Evolutionary conservation across 2,888 invertebrate genomes (phyloP).

Genomic region (Blera fallax): DNA sequence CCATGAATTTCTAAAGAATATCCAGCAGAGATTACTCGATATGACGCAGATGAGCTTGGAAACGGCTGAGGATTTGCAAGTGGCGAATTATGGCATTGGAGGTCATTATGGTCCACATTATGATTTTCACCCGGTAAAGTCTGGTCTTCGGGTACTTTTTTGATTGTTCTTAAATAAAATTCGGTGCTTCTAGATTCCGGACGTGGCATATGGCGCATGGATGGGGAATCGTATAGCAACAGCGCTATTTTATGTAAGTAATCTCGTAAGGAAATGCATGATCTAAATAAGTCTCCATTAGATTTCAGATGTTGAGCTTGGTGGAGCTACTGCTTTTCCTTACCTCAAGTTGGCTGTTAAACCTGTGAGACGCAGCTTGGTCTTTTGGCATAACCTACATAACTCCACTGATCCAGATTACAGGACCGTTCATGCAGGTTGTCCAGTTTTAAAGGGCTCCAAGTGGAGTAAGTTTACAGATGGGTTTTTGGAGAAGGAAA

Average conservation of each 20-base stretch:
- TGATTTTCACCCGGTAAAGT: slow-evolving; percentile 80
- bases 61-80: slow-evolving; percentile 85
- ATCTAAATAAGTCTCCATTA: slow-evolving; percentile 75
- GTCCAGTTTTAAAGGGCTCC: slow-evolving; percentile 94
- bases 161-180: not conserved
- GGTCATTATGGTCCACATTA: slow-evolving; percentile 86
- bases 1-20: slow-evolving; percentile 39
- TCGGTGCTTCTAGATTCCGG: not conserved
- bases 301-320: slow-evolving; percentile 84
- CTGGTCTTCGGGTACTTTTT: slow-evolving; percentile 62
- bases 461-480: slow-evolving; percentile 90
- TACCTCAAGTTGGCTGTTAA: slow-evolving; percentile 81
- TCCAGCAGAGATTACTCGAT: slow-evolving; percentile 82
- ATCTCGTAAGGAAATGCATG: not conserved
- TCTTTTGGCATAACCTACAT: slow-evolving; percentile 85
- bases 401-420: slow-evolving; percentile 92
- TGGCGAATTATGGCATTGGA: slow-evolving; percentile 88
- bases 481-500: not conserved
- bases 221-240: slow-evolving; percentile 36
- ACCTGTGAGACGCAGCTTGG: slow-evolving; percentile 84
- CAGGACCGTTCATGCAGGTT: slow-evolving; percentile 94
- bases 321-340: slow-evolving; percentile 86
- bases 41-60: slow-evolving; percentile 84
- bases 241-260: slow-evolving; percentile 44
- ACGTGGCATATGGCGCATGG: not conserved